These are phyloP conservation scores for Lepus townsendii DNA, from an alignment of 2,797 vertebrate species.

Conservation along the genomic window DNA sequence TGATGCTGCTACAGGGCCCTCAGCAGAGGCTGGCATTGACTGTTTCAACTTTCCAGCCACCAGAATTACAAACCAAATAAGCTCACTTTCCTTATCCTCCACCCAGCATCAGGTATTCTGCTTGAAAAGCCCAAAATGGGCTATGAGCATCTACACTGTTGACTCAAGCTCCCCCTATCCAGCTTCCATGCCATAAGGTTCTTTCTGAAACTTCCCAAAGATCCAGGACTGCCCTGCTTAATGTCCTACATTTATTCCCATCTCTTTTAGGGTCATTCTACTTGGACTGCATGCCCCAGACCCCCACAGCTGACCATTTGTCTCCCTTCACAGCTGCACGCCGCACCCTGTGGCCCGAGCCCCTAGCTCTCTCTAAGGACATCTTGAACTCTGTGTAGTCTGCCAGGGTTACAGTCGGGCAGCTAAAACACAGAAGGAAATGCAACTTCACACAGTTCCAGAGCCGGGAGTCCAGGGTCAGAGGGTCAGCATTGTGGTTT, in stretches of 20 bases:
- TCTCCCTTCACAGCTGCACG: neutral
- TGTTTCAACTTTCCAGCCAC: neutral
- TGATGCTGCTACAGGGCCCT: neutral
- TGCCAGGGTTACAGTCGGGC: neutral
- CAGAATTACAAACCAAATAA: neutral
- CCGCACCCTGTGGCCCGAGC: rapidly evolving
- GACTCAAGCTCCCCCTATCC: neutral
- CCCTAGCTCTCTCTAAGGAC: neutral
- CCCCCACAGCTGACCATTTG: rapidly evolving
- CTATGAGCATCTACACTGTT: neutral
- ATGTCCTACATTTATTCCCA: neutral
- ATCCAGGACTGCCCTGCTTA: neutral
- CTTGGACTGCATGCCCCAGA: neutral
- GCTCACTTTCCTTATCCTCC: neutral
- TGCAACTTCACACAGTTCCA: neutral
- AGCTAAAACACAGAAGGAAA: neutral
- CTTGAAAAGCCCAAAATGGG: neutral
- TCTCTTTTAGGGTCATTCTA: neutral
- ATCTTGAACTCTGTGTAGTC: neutral
- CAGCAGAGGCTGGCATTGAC: neutral
- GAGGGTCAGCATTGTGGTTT: neutral
- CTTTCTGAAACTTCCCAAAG: neutral
- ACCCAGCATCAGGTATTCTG: neutral
- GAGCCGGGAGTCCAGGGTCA: neutral
- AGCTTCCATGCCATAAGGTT: neutral